Conservation (phyloP, 2,797 vertebrate genomes). For the Gorsachius magnificus region DNA sequence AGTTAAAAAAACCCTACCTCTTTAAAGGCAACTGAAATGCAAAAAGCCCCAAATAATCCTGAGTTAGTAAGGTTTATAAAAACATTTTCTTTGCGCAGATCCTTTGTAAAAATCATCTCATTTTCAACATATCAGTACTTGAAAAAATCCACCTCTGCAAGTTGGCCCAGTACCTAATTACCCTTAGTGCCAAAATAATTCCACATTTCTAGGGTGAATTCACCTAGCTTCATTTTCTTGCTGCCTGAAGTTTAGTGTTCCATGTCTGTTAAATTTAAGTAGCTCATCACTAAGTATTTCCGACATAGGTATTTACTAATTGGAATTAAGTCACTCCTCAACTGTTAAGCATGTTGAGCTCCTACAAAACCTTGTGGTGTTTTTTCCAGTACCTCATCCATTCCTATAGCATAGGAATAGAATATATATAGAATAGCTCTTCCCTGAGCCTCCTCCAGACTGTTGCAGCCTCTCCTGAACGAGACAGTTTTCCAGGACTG, state of each 20-base stretch:
- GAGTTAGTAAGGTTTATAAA: background rate
- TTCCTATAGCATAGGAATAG: background rate
- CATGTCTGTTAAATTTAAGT: background rate
- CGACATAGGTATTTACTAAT: background rate
- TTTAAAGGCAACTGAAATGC: background rate
- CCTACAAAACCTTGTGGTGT: background rate
- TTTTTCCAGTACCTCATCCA: conserved; percentile 5
- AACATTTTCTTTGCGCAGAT: background rate
- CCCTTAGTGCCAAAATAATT: background rate
- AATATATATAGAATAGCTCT: background rate
- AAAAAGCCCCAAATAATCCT: background rate
- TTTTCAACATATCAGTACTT: background rate
- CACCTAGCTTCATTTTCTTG: background rate
- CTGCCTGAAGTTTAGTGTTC: background rate
- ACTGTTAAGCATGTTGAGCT: background rate
- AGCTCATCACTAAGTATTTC: background rate
- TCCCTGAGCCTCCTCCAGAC: background rate
- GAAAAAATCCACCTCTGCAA: background rate
- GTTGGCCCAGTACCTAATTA: background rate
- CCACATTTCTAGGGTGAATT: background rate
- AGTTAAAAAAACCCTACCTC: background rate
- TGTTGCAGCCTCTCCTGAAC: background rate
- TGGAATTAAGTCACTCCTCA: background rate
- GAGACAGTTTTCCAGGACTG: background rate
- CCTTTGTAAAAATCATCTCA: background rate